Conservation (phyloP, 2,888 invertebrate genomes). For the Drosophila mettleri region DNA sequence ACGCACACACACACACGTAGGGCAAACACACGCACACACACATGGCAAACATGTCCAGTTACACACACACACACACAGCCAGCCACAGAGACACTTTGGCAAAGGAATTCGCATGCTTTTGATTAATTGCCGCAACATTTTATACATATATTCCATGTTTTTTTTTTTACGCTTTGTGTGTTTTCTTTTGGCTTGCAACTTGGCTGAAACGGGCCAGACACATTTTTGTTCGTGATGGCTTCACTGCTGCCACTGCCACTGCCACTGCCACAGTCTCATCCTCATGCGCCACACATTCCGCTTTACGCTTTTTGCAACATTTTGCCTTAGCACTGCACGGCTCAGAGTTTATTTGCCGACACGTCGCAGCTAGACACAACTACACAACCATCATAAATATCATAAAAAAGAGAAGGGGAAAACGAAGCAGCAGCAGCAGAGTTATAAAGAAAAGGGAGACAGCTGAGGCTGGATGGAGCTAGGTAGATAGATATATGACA, state of each 20-base stretch:
- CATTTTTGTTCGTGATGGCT: constrained; percentile 66
- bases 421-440: neutral
- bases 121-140: constrained; percentile 81
- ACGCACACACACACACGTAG: constrained; percentile 26
- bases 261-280: neutral
- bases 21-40: constrained; percentile 22
- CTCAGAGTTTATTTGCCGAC: constrained; percentile 70
- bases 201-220: constrained; percentile 45
- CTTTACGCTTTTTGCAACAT: constrained; percentile 57
- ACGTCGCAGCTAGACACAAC: constrained; percentile 61
- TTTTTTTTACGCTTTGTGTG: constrained; percentile 4
- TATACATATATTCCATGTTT: constrained; percentile 44
- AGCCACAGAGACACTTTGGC: constrained; percentile 56
- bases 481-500: constrained; percentile 19
- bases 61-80: constrained; percentile 34
- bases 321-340: constrained; percentile 60
- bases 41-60: constrained; percentile 22
- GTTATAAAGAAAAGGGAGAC: constrained; percentile 1
- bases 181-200: constrained; percentile 30
- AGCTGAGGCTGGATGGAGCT: neutral
- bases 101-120: constrained; percentile 77
- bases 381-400: constrained; percentile 70
- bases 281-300: constrained; percentile 35
- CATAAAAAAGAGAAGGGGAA: constrained; percentile 59
- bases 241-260: constrained; percentile 47